These are phyloP conservation scores for Umimayanthus chanpuru DNA, from an alignment of 92 coral and sea anemone genomes.

Conservation along the genomic window DNA sequence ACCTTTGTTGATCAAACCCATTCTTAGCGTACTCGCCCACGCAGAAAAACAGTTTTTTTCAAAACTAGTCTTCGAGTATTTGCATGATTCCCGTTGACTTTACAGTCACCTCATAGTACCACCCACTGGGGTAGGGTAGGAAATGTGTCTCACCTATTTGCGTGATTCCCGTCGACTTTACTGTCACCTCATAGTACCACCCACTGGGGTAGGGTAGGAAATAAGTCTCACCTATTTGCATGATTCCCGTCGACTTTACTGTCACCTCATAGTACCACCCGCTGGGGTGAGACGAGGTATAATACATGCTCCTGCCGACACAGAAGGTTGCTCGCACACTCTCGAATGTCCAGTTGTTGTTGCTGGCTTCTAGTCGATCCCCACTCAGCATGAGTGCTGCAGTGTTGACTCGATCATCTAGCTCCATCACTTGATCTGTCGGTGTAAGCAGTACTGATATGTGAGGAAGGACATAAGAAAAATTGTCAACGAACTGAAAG, in stretches of 20 bases:
- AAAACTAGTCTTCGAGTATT: too few relatives aligned
- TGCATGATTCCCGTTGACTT: too few relatives aligned
- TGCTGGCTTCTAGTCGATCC: conserved; percentile 87
- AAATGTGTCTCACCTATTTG: conserved; percentile 63
- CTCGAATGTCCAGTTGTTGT: conserved; percentile 96
- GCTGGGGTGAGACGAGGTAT: conserved; percentile 70
- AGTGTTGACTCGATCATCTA: conserved; percentile 81
- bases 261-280: conserved; percentile 99
- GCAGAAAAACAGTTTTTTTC: too few relatives aligned
- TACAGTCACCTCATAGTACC: too few relatives aligned
- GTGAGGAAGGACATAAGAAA: background rate
- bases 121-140: background rate
- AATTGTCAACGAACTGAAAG: background rate
- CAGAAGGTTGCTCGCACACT: conserved; percentile 90
- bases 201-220: background rate
- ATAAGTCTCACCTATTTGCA: conserved; percentile 79
- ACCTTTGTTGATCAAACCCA: too few relatives aligned
- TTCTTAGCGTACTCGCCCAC: too few relatives aligned
- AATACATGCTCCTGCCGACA: conserved; percentile 78
- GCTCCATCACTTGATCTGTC: conserved; percentile 70
- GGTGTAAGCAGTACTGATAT: background rate
- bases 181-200: background rate
- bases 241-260: conserved; percentile 84
- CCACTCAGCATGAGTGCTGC: conserved; percentile 86
- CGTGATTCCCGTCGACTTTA: too few relatives aligned